Percentiles rank a stretch among this genome's conserved stretches.
These are phyloP conservation scores for Amia ocellicauda DNA, from an alignment of 2,113 vertebrate genomes.

Conservation along the genomic window DNA sequence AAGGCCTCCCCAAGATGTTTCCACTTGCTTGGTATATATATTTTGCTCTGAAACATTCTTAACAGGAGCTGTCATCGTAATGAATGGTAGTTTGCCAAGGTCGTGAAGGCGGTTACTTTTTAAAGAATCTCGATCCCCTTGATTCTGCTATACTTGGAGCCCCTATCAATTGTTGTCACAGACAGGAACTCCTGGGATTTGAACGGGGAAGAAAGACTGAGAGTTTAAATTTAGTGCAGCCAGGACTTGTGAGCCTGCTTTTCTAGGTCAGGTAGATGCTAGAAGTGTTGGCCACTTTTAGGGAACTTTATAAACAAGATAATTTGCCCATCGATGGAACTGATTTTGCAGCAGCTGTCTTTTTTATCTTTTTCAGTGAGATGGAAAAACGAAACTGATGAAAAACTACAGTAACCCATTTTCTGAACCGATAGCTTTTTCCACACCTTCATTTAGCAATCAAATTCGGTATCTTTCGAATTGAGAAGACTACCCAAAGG, in stretches of 20 bases:
- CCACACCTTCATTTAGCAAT: too few species aligned
- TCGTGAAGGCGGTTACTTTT: conserved; percentile 40
- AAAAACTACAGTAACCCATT: too few species aligned
- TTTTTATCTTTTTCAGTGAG: too few species aligned
- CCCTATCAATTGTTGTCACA: conserved; percentile 52
- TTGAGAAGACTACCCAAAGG: too few species aligned
- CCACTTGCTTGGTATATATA: too few species aligned
- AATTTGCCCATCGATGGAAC: background rate
- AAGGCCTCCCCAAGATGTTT: too few species aligned
- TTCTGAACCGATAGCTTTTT: too few species aligned
- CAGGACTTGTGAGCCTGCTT: conserved; percentile 41
- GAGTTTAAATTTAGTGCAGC: conserved; percentile 40
- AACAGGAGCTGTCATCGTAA: conserved; percentile 22
- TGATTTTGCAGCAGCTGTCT: background rate
- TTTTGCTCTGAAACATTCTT: conserved; percentile 35
- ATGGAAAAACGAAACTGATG: too few species aligned
- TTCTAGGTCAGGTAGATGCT: conserved; percentile 63
- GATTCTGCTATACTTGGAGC: conserved; percentile 53
- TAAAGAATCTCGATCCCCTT: conserved; percentile 32
- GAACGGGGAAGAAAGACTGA: conserved; percentile 30
- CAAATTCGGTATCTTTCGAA: too few species aligned
- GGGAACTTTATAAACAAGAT: conserved; percentile 30
- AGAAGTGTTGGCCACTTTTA: conserved; percentile 43
- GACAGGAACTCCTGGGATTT: conserved; percentile 37
- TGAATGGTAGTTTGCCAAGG: conserved; percentile 17